Conservation (phyloP, 2,888 invertebrate genomes). For the Tachystola acroxantha region DNA sequence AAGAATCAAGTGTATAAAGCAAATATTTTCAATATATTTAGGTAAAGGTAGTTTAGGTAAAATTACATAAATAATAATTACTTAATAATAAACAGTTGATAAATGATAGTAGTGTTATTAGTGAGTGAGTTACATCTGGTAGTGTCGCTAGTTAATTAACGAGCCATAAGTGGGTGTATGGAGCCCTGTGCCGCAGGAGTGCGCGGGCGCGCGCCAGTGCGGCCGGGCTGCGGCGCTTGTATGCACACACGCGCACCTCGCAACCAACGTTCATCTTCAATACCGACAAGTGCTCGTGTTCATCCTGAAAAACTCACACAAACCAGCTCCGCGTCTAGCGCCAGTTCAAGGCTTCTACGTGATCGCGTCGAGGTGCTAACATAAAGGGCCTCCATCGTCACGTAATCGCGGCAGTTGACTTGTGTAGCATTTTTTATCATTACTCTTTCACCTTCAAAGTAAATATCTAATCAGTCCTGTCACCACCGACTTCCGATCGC, state of each 20-base stretch:
- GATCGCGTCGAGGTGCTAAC: slow-evolving; percentile 53
- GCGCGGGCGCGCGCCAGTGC: slow-evolving; percentile 43
- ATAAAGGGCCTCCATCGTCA: slow-evolving; percentile 55
- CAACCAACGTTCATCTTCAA: slow-evolving; percentile 6
- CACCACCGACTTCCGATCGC: slow-evolving; percentile 32
- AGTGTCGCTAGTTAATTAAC: slow-evolving; percentile 49
- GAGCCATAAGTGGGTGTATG: slow-evolving; percentile 28
- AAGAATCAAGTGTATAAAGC: too few relatives aligned
- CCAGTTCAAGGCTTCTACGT: slow-evolving; percentile 59
- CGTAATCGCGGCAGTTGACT: slow-evolving; percentile 47
- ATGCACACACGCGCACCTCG: slow-evolving; percentile 24
- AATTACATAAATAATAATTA: too few relatives aligned
- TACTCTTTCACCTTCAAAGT: slow-evolving; percentile 53
- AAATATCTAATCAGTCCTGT: slow-evolving; percentile 60
- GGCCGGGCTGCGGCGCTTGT: slow-evolving; percentile 35
- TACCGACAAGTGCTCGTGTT: slow-evolving; percentile 39
- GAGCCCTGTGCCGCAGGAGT: slow-evolving; percentile 29
- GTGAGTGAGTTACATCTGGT: slow-evolving; percentile 5
- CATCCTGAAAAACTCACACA: slow-evolving; percentile 35
- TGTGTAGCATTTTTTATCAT: slow-evolving; percentile 56
- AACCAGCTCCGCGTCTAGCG: slow-evolving; percentile 21
- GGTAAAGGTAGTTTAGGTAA: too few relatives aligned
- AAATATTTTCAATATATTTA: too few relatives aligned
- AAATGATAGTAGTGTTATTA: background rate
- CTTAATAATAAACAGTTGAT: too few relatives aligned